Percentiles rank a stretch among this genome's conserved stretches.
phyloP scores from a whole-genome alignment of 2,888 invertebrate species.

The Callimorpha dominula region DNA sequence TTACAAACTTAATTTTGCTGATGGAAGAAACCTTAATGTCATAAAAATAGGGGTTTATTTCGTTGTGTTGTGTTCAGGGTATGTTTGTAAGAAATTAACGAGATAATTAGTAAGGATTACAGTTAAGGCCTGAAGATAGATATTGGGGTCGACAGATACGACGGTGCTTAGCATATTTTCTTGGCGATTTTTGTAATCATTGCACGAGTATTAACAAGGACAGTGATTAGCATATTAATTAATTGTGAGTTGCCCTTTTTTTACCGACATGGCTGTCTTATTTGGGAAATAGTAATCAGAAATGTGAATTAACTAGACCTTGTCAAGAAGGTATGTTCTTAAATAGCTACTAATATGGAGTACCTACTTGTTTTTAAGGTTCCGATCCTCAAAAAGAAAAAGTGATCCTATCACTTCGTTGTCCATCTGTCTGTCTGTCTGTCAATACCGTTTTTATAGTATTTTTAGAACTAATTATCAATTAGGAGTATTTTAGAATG shows the following conservation, averaged over 20 bases:
- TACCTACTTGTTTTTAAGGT: too few relatives aligned
- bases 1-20: conserved; percentile 32
- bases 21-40: not conserved
- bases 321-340: too few relatives aligned
- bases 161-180: conserved; percentile 40
- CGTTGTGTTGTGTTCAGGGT: not conserved
- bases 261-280: not conserved
- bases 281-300: not conserved
- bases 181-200: conserved; percentile 41
- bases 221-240: conserved; percentile 21
- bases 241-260: conserved; percentile 11
- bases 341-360: too few relatives aligned
- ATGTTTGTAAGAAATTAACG: conserved; percentile 47
- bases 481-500: too few relatives aligned
- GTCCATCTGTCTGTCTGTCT: too few relatives aligned
- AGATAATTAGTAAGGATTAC: conserved; percentile 61
- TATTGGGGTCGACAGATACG: conserved; percentile 25
- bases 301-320: not conserved
- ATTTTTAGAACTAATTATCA: too few relatives aligned
- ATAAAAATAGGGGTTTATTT: conserved; percentile 28
- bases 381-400: too few relatives aligned
- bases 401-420: too few relatives aligned
- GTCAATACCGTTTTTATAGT: too few relatives aligned
- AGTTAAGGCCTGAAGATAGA: conserved; percentile 28
- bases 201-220: conserved; percentile 33